Evolutionary conservation across 2,113 vertebrate species (phyloP).

Genomic region (Ancistrus triradiatus): DNA sequence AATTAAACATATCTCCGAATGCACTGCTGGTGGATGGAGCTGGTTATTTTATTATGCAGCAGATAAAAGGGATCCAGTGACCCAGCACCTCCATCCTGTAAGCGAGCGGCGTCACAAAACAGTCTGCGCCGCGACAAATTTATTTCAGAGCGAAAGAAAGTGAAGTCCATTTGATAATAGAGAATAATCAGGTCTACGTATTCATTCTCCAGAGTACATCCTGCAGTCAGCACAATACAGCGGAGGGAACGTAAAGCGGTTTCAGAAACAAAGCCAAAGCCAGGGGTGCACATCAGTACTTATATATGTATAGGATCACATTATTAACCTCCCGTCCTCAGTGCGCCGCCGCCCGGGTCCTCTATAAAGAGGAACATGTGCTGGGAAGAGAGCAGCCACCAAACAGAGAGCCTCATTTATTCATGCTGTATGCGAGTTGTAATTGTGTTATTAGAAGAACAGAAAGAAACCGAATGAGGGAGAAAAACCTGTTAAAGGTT

Average conservation of each 20-base stretch:
- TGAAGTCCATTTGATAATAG: slow-evolving; percentile 60
- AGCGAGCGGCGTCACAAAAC: slow-evolving; percentile 36
- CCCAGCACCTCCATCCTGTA: slow-evolving; percentile 22
- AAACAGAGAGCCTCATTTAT: slow-evolving; percentile 61
- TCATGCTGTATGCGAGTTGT: slow-evolving; percentile 65
- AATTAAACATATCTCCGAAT: slow-evolving; percentile 70
- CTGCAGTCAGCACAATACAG: slow-evolving; percentile 59
- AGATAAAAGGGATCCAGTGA: slow-evolving; percentile 61
- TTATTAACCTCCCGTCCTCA: slow-evolving; percentile 67
- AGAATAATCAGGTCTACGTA: slow-evolving; percentile 62
- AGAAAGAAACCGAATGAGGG: slow-evolving; percentile 57
- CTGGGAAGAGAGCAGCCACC: slow-evolving; percentile 36
- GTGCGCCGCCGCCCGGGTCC: background rate
- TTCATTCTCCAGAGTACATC: slow-evolving; percentile 63
- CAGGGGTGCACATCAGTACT: slow-evolving; percentile 59
- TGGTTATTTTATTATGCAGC: slow-evolving; percentile 62
- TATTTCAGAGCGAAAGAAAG: slow-evolving; percentile 66
- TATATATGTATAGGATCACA: slow-evolving; percentile 64
- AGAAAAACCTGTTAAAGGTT: slow-evolving; percentile 66
- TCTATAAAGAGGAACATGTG: slow-evolving; percentile 51
- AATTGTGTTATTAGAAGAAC: slow-evolving; percentile 70
- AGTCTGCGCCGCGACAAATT: slow-evolving; percentile 55
- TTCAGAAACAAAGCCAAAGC: slow-evolving; percentile 66
- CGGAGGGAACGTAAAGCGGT: slow-evolving; percentile 47
- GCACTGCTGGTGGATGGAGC: slow-evolving; percentile 40